These are phyloP conservation scores for Acropora tenuis DNA, from an alignment of 64 coral and sea anemone genomes.

Conservation along the genomic window DNA sequence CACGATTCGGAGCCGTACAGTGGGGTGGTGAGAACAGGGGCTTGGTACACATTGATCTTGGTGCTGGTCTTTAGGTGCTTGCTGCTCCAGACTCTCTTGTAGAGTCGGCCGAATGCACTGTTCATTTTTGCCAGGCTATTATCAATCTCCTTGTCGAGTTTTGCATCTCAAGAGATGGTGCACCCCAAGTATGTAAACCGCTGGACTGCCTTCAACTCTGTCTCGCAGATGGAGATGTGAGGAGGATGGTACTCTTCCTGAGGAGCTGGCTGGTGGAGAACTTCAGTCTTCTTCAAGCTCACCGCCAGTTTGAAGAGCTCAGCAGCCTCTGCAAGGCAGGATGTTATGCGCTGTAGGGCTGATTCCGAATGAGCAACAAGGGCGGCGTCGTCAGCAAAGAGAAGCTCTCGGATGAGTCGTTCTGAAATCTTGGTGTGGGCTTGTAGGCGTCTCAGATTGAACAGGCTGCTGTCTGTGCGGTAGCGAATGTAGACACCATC, in stretches of 20 bases:
- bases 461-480: neutral
- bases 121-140: neutral
- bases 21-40: neutral
- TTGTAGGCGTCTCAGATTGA: constrained; percentile 8
- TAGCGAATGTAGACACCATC: neutral
- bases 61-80: neutral
- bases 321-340: neutral
- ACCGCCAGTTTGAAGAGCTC: neutral
- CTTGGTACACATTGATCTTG: neutral
- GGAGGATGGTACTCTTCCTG: neutral
- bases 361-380: neutral
- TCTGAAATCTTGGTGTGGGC: neutral
- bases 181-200: neutral
- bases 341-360: neutral
- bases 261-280: neutral
- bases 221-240: neutral
- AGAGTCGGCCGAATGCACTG: neutral
- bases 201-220: neutral
- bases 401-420: constrained; percentile 2
- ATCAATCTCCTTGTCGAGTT: neutral
- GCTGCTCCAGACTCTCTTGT: neutral
- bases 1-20: too few relatives aligned
- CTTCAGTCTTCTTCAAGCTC: neutral
- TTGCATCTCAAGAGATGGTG: neutral
- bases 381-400: constrained; percentile 16